A percentile compares a stretch with the other conserved stretches of the same genome.
Conservation (phyloP, 2,888 invertebrate species). For the Pachymerium ferrugineum region DNA sequence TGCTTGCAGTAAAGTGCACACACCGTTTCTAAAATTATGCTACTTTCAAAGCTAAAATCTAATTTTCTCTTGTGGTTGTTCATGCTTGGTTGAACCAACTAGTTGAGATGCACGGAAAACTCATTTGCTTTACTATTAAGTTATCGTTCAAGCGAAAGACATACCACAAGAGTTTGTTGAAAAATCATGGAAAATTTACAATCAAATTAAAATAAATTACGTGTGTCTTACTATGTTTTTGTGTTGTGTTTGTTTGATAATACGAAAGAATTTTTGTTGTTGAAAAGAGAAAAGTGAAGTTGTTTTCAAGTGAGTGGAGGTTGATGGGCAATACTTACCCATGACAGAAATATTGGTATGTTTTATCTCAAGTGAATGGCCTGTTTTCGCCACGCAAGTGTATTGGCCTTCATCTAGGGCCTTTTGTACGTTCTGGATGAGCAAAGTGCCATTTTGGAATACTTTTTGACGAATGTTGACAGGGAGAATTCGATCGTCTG, state of each 20-base stretch:
- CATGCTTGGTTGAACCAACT: neutral
- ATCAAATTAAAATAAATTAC: neutral
- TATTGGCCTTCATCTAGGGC: conserved; percentile 30
- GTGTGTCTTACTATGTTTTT: too few species aligned
- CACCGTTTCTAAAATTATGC: neutral
- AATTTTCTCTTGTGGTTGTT: neutral
- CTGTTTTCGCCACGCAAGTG: conserved; percentile 32
- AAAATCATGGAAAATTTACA: neutral
- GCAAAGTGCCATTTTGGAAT: conserved; percentile 31
- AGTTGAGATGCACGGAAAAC: neutral
- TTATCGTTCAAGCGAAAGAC: neutral
- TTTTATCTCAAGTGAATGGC: neutral
- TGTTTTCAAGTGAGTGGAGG: too few species aligned
- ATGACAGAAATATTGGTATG: conserved; percentile 30
- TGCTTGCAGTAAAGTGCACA: neutral
- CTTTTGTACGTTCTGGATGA: conserved; percentile 33
- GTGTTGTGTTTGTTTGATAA: neutral
- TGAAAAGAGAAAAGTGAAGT: neutral
- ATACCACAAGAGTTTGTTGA: neutral
- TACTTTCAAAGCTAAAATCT: neutral
- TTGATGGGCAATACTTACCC: too few species aligned
- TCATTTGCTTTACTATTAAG: neutral
- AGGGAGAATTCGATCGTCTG: conserved; percentile 32
- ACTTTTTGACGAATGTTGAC: conserved; percentile 33
- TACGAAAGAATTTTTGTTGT: neutral